Conservation (phyloP, 1,140 invertebrate species). For the Heliconius eleuchia region DNA sequence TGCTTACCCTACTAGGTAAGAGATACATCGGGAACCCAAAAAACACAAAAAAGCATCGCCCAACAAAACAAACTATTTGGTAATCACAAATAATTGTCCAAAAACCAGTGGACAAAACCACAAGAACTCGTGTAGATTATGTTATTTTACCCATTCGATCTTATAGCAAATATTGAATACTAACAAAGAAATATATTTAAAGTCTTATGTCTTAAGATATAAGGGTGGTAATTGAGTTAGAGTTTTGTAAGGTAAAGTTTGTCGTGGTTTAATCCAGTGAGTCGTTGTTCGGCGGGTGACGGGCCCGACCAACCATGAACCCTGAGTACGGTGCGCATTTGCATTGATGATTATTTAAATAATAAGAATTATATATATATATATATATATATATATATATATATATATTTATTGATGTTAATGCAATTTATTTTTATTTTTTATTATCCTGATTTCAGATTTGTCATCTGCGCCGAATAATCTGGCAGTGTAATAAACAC, state of each 20-base stretch:
- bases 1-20: not conserved
- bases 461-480: too few species aligned
- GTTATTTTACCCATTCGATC: constrained; percentile 54
- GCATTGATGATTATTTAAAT: too few species aligned
- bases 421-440: too few species aligned
- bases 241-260: constrained; percentile 20
- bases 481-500: too few species aligned
- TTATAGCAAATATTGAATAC: constrained; percentile 37
- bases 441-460: too few species aligned
- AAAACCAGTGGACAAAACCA: constrained; percentile 52
- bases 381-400: too few species aligned
- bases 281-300: constrained; percentile 54
- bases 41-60: constrained; percentile 22
- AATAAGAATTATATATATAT: too few species aligned
- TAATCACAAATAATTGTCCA: constrained; percentile 61
- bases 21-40: too few species aligned
- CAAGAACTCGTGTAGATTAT: constrained; percentile 59
- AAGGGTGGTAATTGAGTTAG: constrained; percentile 33
- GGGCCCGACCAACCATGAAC: constrained; percentile 61
- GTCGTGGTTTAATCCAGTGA: constrained; percentile 52
- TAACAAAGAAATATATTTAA: not conserved
- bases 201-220: constrained; percentile 39
- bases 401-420: too few species aligned
- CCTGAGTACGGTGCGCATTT: constrained; percentile 50
- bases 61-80: constrained; percentile 40